Evolutionary conservation across 2,113 vertebrate genomes (phyloP).

Genomic region (Odontesthes bonariensis): DNA sequence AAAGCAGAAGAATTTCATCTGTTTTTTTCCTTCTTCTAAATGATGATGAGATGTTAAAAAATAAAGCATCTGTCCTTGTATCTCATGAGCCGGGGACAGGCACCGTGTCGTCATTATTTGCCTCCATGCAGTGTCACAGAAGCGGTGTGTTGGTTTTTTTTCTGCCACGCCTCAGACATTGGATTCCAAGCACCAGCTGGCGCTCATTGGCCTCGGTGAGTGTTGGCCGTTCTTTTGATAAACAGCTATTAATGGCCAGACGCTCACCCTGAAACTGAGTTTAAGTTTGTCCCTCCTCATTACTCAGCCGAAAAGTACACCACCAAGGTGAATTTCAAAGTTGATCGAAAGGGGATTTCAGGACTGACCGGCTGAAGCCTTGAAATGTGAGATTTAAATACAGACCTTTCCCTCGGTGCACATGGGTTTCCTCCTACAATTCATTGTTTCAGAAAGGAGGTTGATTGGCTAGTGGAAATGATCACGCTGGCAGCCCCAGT

Average conservation of each 20-base stretch:
- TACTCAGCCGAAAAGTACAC: constrained; percentile 36
- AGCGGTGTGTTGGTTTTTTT: constrained; percentile 19
- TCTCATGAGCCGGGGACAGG: not conserved
- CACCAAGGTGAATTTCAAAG: constrained; percentile 48
- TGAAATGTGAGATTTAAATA: constrained; percentile 47
- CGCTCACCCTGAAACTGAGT: constrained; percentile 65
- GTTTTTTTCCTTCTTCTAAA: not conserved
- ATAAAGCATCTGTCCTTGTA: constrained; percentile 19
- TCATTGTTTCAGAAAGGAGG: constrained; percentile 37
- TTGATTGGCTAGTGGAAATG: constrained; percentile 7
- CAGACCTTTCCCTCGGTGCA: not conserved
- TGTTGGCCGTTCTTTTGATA: constrained; percentile 52
- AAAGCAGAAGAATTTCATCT: not conserved
- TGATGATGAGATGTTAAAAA: not conserved
- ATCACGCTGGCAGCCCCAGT: not conserved
- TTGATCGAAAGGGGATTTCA: constrained; percentile 63
- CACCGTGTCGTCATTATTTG: constrained; percentile 36
- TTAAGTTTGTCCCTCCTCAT: constrained; percentile 57
- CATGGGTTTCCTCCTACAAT: constrained; percentile 5
- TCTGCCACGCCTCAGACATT: constrained; percentile 21
- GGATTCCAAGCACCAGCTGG: constrained; percentile 65
- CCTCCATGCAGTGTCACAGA: not conserved
- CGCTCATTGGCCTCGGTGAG: constrained; percentile 54
- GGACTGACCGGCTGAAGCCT: constrained; percentile 42
- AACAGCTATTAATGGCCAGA: constrained; percentile 70